Conservation (phyloP, 2,888 invertebrate species). For the Teinopalpus imperialis region DNA sequence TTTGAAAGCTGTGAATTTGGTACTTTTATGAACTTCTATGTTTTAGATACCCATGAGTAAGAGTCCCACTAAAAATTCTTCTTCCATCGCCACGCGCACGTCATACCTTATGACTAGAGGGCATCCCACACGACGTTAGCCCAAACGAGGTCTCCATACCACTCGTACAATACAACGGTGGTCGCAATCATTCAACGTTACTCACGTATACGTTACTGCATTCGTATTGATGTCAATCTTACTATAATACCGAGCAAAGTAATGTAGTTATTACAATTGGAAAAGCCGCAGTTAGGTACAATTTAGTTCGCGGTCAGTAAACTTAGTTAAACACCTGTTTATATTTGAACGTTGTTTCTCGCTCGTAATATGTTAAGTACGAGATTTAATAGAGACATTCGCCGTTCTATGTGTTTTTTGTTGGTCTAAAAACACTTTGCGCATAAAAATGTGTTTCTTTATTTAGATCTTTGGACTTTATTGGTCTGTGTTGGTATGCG, state of each 20-base stretch:
- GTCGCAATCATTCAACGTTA: too few species aligned
- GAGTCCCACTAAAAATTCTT: too few species aligned
- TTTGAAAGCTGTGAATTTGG: too few species aligned
- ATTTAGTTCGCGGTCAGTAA: too few species aligned
- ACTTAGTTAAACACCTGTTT: slow-evolving; percentile 73
- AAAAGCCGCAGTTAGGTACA: not conserved
- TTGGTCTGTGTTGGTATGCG: slow-evolving; percentile 17
- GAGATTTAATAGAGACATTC: slow-evolving; percentile 69
- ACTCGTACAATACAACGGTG: too few species aligned
- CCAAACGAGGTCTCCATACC: too few species aligned
- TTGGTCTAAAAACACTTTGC: slow-evolving; percentile 49
- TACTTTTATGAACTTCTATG: too few species aligned
- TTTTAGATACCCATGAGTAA: too few species aligned
- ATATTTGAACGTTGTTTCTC: slow-evolving; percentile 60
- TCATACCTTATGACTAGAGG: too few species aligned
- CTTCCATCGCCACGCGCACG: too few species aligned
- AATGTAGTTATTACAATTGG: slow-evolving; percentile 1
- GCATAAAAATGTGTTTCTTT: slow-evolving; percentile 46
- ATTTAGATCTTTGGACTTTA: slow-evolving; percentile 20
- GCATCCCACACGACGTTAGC: too few species aligned
- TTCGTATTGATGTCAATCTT: not conserved
- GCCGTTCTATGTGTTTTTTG: slow-evolving; percentile 49
- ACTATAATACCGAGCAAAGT: not conserved
- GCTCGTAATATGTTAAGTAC: slow-evolving; percentile 42
- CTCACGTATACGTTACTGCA: not conserved